A percentile compares a stretch with the other conserved stretches of the same genome.
phyloP scores from a whole-genome alignment of 2,797 vertebrate genomes.

The Gallinago solitaria region DNA sequence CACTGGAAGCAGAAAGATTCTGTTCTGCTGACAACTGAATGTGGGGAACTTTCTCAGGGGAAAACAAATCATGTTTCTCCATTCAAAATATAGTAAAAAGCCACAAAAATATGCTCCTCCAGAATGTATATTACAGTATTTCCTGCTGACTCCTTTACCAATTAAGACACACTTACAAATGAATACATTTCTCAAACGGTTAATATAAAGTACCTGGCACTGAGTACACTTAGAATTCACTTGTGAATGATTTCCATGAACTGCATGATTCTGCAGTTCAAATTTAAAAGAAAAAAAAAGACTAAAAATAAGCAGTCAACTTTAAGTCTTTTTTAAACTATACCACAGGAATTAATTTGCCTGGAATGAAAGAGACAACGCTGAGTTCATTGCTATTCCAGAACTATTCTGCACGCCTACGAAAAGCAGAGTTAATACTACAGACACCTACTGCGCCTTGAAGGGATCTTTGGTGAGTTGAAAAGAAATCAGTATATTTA shows the following conservation, averaged over 20 bases:
- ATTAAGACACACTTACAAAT: slow-evolving; percentile 29
- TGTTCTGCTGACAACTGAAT: slow-evolving; percentile 61
- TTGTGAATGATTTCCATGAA: background rate
- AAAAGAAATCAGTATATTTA: slow-evolving; percentile 36
- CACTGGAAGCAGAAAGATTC: slow-evolving; percentile 55
- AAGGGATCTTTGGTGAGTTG: slow-evolving; percentile 13
- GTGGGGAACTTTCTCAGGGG: slow-evolving; percentile 67
- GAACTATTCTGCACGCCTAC: background rate
- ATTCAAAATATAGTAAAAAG: slow-evolving; percentile 61
- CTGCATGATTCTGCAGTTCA: background rate
- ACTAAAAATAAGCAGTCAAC: background rate
- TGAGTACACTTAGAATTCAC: background rate
- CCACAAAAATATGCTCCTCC: slow-evolving; percentile 35
- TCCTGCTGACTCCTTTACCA: slow-evolving; percentile 39
- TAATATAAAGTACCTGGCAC: background rate
- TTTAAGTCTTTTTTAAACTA: slow-evolving; percentile 11
- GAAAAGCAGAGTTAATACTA: slow-evolving; percentile 31
- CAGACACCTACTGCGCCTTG: background rate
- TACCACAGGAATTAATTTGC: slow-evolving; percentile 40
- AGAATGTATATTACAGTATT: slow-evolving; percentile 39
- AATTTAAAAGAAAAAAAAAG: background rate
- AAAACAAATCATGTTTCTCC: slow-evolving; percentile 72
- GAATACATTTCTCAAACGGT: slow-evolving; percentile 40
- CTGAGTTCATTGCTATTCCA: slow-evolving; percentile 43
- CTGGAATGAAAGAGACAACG: background rate